phyloP scores from a whole-genome alignment of 2,113 vertebrate species.

The Poeciliopsis retropinna region DNA sequence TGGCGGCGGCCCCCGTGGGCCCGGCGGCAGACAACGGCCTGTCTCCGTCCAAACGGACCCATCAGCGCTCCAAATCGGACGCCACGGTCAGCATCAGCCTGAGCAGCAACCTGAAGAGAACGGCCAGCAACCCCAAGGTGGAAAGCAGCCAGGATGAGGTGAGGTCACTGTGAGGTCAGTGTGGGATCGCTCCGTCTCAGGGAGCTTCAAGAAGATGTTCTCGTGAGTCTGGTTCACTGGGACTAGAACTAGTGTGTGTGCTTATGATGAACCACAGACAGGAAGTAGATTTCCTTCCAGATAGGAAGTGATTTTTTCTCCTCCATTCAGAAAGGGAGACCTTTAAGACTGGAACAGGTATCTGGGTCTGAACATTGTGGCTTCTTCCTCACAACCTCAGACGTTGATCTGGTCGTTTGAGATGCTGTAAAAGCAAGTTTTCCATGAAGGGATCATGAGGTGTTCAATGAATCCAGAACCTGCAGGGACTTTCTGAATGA shows the following conservation, averaged over 20 bases:
- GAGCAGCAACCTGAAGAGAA: conserved; percentile 94
- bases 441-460: too few species aligned
- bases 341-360: neutral
- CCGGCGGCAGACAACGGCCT: conserved; percentile 76
- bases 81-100: conserved; percentile 92
- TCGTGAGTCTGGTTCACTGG: neutral
- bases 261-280: neutral
- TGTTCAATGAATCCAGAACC: neutral
- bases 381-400: too few species aligned
- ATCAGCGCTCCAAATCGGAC: conserved; percentile 97
- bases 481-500: neutral
- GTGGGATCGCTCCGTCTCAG: neutral
- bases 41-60: conserved; percentile 94
- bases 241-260: neutral
- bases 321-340: neutral
- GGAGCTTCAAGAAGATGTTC: too few species aligned
- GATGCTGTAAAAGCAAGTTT: too few species aligned
- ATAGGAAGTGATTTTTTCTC: neutral
- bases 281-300: neutral
- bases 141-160: conserved; percentile 93
- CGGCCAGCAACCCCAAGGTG: conserved; percentile 96
- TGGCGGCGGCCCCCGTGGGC: conserved; percentile 48
- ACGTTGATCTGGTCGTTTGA: too few species aligned
- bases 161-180: neutral
- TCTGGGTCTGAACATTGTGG: too few species aligned